phyloP scores from a whole-genome alignment of 2,888 invertebrate species.

The Phytoseiulus persimilis region DNA sequence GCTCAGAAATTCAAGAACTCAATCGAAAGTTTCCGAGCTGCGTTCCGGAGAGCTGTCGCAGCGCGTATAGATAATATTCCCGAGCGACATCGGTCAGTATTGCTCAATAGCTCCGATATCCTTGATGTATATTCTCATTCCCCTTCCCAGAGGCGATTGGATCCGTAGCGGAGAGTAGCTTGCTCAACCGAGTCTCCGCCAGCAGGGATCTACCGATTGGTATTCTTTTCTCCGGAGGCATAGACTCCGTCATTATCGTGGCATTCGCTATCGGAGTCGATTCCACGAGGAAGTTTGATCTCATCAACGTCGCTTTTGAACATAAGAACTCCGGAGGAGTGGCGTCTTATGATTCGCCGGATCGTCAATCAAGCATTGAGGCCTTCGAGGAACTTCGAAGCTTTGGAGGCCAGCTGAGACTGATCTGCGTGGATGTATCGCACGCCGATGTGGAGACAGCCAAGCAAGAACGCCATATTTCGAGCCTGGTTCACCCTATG shows the following conservation, averaged over 20 bases:
- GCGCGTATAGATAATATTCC: not conserved
- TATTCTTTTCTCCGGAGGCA: conserved; percentile 86
- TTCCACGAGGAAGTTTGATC: conserved; percentile 65
- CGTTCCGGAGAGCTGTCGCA: not conserved
- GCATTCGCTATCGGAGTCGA: conserved; percentile 63
- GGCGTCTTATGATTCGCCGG: conserved; percentile 61
- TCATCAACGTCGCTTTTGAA: conserved; percentile 87
- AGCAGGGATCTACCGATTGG: conserved; percentile 54
- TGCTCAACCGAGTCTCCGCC: no score
- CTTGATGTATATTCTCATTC: no score
- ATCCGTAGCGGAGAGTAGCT: no score
- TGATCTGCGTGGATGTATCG: conserved; percentile 47
- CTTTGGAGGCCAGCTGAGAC: conserved; percentile 73
- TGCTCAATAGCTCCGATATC: not conserved
- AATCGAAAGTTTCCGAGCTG: not conserved
- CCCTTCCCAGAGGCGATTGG: no score
- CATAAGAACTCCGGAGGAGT: conserved; percentile 42
- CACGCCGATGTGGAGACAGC: conserved; percentile 44
- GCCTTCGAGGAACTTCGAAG: conserved; percentile 62
- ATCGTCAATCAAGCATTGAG: conserved; percentile 67
- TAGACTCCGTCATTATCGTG: conserved; percentile 88
- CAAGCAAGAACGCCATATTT: conserved; percentile 56
- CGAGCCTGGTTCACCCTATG: conserved; percentile 73
- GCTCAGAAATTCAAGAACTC: not conserved
- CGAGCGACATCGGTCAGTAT: not conserved